A percentile compares a stretch with the other conserved stretches of the same genome.
These are phyloP conservation scores for Sterrhoptilus dennistouni DNA, from an alignment of 2,113 vertebrate species.

Conservation along the genomic window DNA sequence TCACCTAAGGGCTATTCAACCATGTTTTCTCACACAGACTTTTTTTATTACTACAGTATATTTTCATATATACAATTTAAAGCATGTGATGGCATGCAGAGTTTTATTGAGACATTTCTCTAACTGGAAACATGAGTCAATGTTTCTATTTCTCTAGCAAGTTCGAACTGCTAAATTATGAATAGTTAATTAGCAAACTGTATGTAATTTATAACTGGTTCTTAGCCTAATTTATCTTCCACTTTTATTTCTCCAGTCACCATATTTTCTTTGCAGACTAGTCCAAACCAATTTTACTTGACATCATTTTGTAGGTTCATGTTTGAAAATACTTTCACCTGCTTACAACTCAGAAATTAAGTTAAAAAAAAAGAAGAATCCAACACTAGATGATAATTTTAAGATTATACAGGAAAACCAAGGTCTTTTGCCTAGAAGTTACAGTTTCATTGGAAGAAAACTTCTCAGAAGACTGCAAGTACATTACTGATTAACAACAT, in stretches of 20 bases:
- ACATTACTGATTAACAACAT: neutral
- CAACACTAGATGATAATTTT: neutral
- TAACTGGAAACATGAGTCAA: neutral
- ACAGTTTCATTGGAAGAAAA: neutral
- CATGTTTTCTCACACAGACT: neutral
- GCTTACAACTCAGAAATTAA: neutral
- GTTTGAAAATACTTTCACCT: neutral
- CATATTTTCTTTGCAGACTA: neutral
- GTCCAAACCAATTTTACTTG: neutral
- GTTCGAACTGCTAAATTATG: neutral
- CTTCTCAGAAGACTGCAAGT: neutral
- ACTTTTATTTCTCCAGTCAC: neutral
- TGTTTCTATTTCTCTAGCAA: neutral
- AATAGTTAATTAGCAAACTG: neutral
- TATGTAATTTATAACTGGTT: neutral
- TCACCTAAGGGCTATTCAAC: neutral
- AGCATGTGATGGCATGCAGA: neutral
- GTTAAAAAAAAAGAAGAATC: neutral
- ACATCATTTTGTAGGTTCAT: neutral
- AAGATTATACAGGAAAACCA: neutral
- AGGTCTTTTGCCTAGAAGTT: neutral
- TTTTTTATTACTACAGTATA: neutral
- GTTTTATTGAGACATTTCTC: neutral
- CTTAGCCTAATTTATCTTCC: neutral
- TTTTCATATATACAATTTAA: neutral